phyloP scores from a whole-genome alignment of 2,113 vertebrate species.

The Scophthalmus maximus region DNA sequence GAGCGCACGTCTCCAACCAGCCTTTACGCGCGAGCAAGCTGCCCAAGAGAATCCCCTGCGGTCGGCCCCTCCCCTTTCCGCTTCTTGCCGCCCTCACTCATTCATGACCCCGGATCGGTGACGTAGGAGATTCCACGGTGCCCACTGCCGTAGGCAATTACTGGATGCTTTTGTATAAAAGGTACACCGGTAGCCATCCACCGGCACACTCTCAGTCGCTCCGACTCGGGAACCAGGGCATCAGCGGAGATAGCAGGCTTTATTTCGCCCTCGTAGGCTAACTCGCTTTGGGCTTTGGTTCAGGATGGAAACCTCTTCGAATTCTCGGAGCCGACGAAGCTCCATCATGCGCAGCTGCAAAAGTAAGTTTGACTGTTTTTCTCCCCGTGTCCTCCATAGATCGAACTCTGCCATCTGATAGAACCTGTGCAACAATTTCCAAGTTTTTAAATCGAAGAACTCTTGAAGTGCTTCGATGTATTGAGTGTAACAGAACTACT shows the following conservation, averaged over 20 bases:
- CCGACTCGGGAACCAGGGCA: conserved; percentile 85
- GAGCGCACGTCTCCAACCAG: conserved; percentile 65
- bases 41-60: conserved; percentile 69
- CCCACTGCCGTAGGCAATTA: conserved; percentile 83
- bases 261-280: conserved; percentile 80
- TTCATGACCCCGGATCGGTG: conserved; percentile 78
- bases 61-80: conserved; percentile 74
- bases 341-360: conserved; percentile 81
- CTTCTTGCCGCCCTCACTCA: conserved; percentile 79
- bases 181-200: conserved; percentile 51
- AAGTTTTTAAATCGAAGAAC: neutral
- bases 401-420: neutral
- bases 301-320: conserved; percentile 82
- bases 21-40: conserved; percentile 68
- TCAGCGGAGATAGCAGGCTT: conserved; percentile 87
- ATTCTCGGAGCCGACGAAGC: conserved; percentile 82
- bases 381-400: neutral
- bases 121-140: conserved; percentile 85
- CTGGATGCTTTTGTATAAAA: conserved; percentile 79
- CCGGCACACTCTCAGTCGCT: conserved; percentile 84
- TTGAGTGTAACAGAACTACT: neutral
- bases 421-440: conserved; percentile 18
- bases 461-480: neutral
- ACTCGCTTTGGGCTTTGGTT: conserved; percentile 89
- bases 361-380: conserved; percentile 81